Conservation (phyloP, 2,797 vertebrate genomes). For the Harpagifer antarcticus region DNA sequence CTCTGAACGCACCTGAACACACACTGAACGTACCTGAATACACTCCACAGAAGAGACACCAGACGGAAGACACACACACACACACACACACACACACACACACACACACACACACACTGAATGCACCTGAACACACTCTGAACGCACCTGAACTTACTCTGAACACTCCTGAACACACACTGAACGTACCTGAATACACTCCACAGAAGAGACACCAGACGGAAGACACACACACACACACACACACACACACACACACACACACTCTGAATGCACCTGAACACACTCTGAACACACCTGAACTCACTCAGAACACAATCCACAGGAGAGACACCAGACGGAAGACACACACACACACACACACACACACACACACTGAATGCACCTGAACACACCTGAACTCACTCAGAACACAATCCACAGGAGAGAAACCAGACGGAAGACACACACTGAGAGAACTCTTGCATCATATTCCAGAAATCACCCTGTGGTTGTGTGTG, state of each 20-base stretch:
- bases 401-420: too few relatives aligned
- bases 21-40: neutral
- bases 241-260: too few relatives aligned
- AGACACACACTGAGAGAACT: neutral
- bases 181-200: too few relatives aligned
- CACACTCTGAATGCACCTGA: neutral
- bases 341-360: accelerated
- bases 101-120: too few relatives aligned
- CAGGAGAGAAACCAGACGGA: neutral
- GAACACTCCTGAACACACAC: too few relatives aligned
- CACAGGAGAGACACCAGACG: neutral
- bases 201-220: neutral
- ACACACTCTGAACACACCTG: neutral
- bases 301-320: too few relatives aligned
- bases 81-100: too few relatives aligned
- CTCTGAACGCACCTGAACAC: neutral
- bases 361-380: neutral
- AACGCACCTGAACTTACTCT: too few relatives aligned
- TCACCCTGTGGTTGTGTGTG: neutral
- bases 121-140: too few relatives aligned
- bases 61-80: too few relatives aligned
- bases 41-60: neutral
- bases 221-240: accelerated
- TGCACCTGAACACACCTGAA: neutral
- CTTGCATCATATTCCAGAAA: neutral